These are phyloP conservation scores for Oreocharis arfaki DNA, from an alignment of 2,113 vertebrate species.

Conservation along the genomic window DNA sequence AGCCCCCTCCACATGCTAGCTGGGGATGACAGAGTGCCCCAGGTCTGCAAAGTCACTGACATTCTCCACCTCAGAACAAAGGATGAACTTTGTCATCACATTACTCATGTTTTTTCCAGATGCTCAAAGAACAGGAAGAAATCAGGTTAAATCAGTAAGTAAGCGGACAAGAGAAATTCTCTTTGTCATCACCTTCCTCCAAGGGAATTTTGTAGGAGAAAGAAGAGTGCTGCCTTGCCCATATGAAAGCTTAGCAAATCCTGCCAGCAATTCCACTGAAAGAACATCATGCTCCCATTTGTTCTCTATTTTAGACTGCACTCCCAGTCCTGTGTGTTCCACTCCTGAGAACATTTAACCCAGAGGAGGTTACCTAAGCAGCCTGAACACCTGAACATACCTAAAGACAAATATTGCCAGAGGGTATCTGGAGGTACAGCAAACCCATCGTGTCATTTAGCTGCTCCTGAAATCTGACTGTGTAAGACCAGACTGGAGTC, in stretches of 20 bases:
- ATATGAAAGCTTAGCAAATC: not conserved
- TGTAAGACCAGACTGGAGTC: not conserved
- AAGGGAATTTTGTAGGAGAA: not conserved
- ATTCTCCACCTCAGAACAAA: not conserved
- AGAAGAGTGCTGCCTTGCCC: not conserved
- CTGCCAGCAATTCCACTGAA: not conserved
- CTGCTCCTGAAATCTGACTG: not conserved
- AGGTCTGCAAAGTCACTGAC: not conserved
- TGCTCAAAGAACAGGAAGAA: not conserved
- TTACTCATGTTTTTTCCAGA: not conserved
- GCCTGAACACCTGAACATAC: not conserved
- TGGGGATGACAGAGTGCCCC: not conserved
- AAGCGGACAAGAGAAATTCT: not conserved
- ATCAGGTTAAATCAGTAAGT: slow-evolving; percentile 29
- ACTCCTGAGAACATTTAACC: not conserved
- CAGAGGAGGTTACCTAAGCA: not conserved
- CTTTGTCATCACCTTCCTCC: not conserved
- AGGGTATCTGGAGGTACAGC: not conserved
- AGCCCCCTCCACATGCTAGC: not conserved
- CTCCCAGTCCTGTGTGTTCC: not conserved
- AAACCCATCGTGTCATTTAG: not conserved
- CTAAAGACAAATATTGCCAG: not conserved
- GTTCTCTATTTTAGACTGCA: not conserved
- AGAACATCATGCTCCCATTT: not conserved
- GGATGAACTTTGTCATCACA: slow-evolving; percentile 6